These are phyloP conservation scores for Carcina quercana DNA, from an alignment of 2,888 invertebrate species.

Conservation along the genomic window DNA sequence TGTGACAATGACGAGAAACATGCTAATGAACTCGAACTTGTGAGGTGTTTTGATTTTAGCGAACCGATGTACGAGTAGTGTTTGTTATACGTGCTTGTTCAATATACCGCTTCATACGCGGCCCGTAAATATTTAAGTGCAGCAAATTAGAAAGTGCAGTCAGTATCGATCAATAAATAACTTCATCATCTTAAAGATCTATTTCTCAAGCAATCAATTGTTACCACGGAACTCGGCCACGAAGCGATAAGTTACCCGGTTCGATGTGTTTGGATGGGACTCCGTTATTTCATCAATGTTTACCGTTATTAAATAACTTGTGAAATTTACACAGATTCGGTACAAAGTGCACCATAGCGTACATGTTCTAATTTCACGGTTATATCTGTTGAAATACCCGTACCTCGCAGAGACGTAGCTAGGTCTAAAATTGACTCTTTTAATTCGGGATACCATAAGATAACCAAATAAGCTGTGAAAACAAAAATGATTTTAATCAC, in stretches of 20 bases:
- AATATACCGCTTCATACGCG: too few species aligned
- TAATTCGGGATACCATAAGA: too few species aligned
- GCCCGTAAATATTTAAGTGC: too few species aligned
- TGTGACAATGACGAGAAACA: slow-evolving; percentile 30
- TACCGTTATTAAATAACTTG: slow-evolving; percentile 29
- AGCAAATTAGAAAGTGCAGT: too few species aligned
- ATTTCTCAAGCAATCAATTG: slow-evolving; percentile 23
- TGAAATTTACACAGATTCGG: slow-evolving; percentile 27
- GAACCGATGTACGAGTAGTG: not conserved
- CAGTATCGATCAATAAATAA: too few species aligned
- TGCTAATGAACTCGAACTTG: slow-evolving; percentile 17
- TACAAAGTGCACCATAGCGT: slow-evolving; percentile 2
- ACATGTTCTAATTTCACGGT: slow-evolving; percentile 15
- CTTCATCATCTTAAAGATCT: too few species aligned
- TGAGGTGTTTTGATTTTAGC: not conserved
- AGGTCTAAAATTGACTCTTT: too few species aligned
- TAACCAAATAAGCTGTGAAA: too few species aligned
- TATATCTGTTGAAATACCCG: slow-evolving; percentile 17
- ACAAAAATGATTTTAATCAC: too few species aligned
- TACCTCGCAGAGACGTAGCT: too few species aligned
- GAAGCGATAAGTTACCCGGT: slow-evolving; percentile 28
- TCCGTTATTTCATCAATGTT: slow-evolving; percentile 38
- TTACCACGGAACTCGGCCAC: slow-evolving; percentile 31
- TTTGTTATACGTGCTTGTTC: too few species aligned
- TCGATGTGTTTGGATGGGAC: slow-evolving; percentile 30